These are phyloP conservation scores for Atherinosoma microstoma DNA, from an alignment of 2,797 vertebrate species.

Conservation along the genomic window DNA sequence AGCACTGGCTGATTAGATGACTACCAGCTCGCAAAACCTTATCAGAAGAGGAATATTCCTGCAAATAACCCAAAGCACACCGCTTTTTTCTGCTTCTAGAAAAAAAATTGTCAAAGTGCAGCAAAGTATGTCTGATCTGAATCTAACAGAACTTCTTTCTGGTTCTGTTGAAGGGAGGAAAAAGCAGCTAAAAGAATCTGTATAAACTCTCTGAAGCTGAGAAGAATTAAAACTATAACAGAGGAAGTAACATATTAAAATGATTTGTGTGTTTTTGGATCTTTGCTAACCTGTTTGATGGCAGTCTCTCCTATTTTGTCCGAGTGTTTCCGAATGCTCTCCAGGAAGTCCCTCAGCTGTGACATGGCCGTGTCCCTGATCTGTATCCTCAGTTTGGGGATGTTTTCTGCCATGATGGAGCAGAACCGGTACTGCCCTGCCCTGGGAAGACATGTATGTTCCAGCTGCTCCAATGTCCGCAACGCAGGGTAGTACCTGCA, in stretches of 20 bases:
- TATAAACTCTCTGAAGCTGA: neutral
- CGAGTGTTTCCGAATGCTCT: constrained; percentile 97
- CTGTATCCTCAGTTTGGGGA: constrained; percentile 89
- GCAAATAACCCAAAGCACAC: too few species aligned
- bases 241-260: too few species aligned
- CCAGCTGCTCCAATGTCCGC: constrained; percentile 93
- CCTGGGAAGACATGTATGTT: constrained; percentile 90
- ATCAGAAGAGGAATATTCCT: too few species aligned
- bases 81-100: too few species aligned
- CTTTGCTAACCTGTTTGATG: constrained; percentile 90
- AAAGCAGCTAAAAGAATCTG: neutral
- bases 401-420: constrained; percentile 93
- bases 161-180: too few species aligned
- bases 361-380: constrained; percentile 97
- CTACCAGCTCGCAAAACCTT: too few species aligned
- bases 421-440: constrained; percentile 96
- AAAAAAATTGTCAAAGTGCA: too few species aligned
- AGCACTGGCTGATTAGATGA: too few species aligned
- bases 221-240: neutral
- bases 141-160: too few species aligned
- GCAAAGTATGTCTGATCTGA: too few species aligned
- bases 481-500: constrained; percentile 94
- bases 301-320: constrained; percentile 96
- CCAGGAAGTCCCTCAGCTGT: constrained; percentile 96
- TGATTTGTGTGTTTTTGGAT: neutral